phyloP scores from a whole-genome alignment of 2,888 invertebrate species.

The Zaprionus bogoriensis region DNA sequence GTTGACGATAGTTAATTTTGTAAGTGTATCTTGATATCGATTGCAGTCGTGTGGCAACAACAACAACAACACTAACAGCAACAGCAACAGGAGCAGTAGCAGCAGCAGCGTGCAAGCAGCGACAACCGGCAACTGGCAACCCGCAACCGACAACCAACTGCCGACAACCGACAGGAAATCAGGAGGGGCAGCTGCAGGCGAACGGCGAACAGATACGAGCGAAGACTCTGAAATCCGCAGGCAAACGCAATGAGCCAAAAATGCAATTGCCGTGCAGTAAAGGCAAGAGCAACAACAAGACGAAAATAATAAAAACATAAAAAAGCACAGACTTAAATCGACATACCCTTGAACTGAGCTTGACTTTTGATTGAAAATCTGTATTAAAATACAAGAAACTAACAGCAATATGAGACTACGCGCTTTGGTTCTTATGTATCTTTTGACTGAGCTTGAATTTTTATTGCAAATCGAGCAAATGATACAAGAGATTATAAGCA shows the following conservation, averaged over 20 bases:
- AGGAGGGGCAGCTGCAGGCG: background rate
- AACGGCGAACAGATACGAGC: slow-evolving; percentile 27
- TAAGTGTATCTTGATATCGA: slow-evolving; percentile 77
- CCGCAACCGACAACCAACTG: slow-evolving; percentile 6
- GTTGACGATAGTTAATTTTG: slow-evolving; percentile 78
- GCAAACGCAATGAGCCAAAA: slow-evolving; percentile 65
- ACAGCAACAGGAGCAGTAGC: too few relatives aligned
- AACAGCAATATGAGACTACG: too few relatives aligned
- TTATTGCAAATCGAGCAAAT: too few relatives aligned
- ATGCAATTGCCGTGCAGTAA: slow-evolving; percentile 58
- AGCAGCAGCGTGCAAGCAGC: slow-evolving; percentile 9
- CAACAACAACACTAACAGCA: too few relatives aligned
- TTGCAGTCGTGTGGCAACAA: slow-evolving; percentile 54
- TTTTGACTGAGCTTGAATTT: too few relatives aligned
- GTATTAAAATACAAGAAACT: too few relatives aligned
- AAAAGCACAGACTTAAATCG: background rate
- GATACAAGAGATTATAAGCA: too few relatives aligned
- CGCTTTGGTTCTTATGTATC: too few relatives aligned
- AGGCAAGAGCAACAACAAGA: slow-evolving; percentile 18
- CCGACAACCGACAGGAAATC: background rate
- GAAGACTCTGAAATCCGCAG: slow-evolving; percentile 41
- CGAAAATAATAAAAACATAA: slow-evolving; percentile 3
- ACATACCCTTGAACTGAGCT: too few relatives aligned
- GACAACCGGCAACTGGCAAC: slow-evolving; percentile 16
- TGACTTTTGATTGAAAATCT: too few relatives aligned